Percentiles rank a stretch among this genome's conserved stretches.
Conservation (phyloP, 1,140 invertebrate genomes). For the Drosophila jambulina region DNA sequence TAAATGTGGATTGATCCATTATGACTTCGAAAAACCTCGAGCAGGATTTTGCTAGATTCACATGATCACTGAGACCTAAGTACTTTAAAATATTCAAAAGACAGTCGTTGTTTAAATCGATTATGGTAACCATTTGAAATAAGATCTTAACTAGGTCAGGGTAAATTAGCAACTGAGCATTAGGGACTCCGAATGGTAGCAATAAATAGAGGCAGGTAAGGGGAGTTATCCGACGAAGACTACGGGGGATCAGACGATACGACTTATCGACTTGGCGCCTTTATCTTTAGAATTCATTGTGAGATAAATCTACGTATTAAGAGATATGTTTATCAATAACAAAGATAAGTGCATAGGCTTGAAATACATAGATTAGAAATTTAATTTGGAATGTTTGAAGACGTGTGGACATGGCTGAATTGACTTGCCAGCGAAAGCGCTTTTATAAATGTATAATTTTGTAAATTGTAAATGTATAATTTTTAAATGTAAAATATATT, state of each 20-base stretch:
- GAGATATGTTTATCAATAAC: not conserved
- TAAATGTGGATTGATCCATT: not conserved
- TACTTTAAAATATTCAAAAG: slow-evolving; percentile 20
- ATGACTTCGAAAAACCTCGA: slow-evolving; percentile 6
- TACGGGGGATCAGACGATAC: not conserved
- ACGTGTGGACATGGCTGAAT: not conserved
- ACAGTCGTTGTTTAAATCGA: slow-evolving; percentile 23
- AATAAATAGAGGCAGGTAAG: slow-evolving; percentile 1
- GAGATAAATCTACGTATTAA: not conserved
- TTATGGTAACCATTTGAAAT: not conserved
- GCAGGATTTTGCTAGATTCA: slow-evolving; percentile 3
- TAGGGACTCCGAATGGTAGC: too few species aligned
- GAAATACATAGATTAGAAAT: not conserved
- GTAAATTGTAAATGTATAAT: not conserved
- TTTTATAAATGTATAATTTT: not conserved
- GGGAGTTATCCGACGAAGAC: not conserved
- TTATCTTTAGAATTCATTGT: not conserved
- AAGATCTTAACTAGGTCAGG: not conserved
- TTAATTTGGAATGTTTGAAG: not conserved
- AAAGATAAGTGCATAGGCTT: not conserved
- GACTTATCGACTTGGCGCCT: not conserved
- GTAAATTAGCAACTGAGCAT: not conserved
- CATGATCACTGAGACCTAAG: slow-evolving; percentile 13
- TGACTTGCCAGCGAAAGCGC: not conserved
- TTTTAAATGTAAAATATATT: not conserved